Base-by-base conservation (phyloP, 2,888 invertebrate genomes). In the Girardia tigrina region DNA sequence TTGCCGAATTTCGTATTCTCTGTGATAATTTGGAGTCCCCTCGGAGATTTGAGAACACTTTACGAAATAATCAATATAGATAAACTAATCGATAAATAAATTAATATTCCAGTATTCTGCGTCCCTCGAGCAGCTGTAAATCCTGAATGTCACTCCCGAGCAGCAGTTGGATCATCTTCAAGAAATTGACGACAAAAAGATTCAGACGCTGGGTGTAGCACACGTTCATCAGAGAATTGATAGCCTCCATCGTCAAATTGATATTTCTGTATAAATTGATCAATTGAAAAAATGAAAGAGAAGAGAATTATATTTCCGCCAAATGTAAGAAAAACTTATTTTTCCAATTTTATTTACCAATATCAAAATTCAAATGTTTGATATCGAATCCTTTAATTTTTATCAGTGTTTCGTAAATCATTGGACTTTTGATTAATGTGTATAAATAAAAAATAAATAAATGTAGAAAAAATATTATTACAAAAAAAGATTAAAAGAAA, bases 1-100 rank as follows among this genome's bases (percentile, higher is more conserved):
- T n/a, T n/a, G n/a, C n/a, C n/a, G 97, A 87, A 98, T 97, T 85
- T 97, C 97, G 85, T 98, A 98, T 77, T 95, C 88, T 28, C 97
- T 88, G 86, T 98, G 98, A 86, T 98, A 99, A 0, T 94, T 94
- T 26, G 98, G 98, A 29, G 95, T 94, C 85, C 97, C 97, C 83
- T 98, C 98, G 84, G 97, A 95, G 80, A 98, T 98, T 85, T 95
- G 94, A 75, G 98, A 93, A 88, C 98, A 98, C 82, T 92, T 91
- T 70, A 97, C 94, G 88, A 98, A 98, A 83, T 26, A 75, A 27
- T 29, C 36, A 29, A 28, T 72, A 56, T 29, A 12, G 29, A n/a
- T n/a, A n/a, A n/a, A n/a, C n/a, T n/a, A n/a, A n/a, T n/a, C n/a
- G n/a, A 8, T 56, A 56, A 56, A 6, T 36, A 36, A 56, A 56